Evolutionary conservation across 2,888 invertebrate species (phyloP), one percentile per base, ranked within the genome.

Genomic region (Loripinus fragilis): DNA sequence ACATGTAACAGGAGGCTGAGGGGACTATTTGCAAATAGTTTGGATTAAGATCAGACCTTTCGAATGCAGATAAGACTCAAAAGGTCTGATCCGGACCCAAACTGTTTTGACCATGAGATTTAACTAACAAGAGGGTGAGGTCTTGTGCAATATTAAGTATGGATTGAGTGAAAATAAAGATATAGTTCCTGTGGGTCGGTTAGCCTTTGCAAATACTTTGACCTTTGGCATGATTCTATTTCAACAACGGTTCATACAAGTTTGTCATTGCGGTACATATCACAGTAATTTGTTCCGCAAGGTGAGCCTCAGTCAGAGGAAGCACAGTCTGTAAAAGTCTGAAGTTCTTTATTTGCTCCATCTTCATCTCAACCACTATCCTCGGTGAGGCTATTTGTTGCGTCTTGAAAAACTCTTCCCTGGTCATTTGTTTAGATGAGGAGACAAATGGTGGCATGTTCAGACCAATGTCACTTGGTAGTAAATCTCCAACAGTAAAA

Each of bases 281-380:
- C 20, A 76, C 55, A 28, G 64, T 67, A 0, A 80, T 80, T 64
- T 80, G 76, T 38, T 80, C 74, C 7, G 76, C 71, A 7, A 76
- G 65, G 60, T 80, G 80, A 25, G 71, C 74, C 35, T 80, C 76
- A 23, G 50, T 50, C 28, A 80, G 23, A 52, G 76, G 76, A 38
- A 76, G 60, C 10, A 67, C 42, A 64, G 71, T 65, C n/a, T n/a
- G n/a, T n/a, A n/a, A n/a, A n/a, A n/a, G n/a, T n/a, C 70, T 48
- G 65, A 55, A 79, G 45, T 73, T 77, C 66, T 81, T 81, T 48
- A 73, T 70, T 48, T 75, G 74, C 48, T 77, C 79, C 74, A 83
- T 83, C 72, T 79, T 76, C 76, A 76, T 76, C 65, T 80, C 79
- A 12, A 83, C 80, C 30, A 79, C 71, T 28, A 74, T 80, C 65